Base-by-base conservation (phyloP, 2,113 vertebrate species). In the Ivindomyrus marchei region DNA sequence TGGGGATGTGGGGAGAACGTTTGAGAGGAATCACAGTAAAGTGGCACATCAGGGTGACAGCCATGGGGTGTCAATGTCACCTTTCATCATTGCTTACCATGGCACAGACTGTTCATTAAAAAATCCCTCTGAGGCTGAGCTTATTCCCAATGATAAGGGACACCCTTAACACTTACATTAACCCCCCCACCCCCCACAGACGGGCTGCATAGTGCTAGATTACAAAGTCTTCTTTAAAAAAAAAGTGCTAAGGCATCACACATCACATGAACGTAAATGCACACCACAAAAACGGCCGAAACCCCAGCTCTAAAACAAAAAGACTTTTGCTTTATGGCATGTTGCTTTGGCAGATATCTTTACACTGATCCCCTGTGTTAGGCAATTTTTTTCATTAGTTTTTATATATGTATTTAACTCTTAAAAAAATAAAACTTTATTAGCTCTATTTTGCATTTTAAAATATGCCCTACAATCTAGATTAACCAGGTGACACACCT, bases 401-500 rank as follows among this genome's bases (percentile, higher is more conserved):
- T 91, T 88, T 91, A 89, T 91, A 93, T 84, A 92, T 66, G 91
- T 74, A 93, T 91, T 86, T 86, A 92, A 90, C 86, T 92, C 90
- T 91, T 27, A 62, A 92, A 91, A 90, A 94, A 95, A 94, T 93
- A 93, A 93, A 93, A 92, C 89, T 56, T 52, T 87, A 91, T 90
- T 90, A 90, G 90, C 90, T 92, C 83, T 88, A 90, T 74, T 77
- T 91, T 90, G 70, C 93, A 90, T 93, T 89, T 93, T 86, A 93
- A 94, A 94, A 93, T 90, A 94, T 90, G 90, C 91, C 92, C 52
- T 91, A 89, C 58, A 87, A n/a, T 91, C 89, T 88, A 88, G 88
- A 90, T 90, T 91, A 84, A 42, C 91, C 80, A 90, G 91, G 90
- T 92, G 93, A 92, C 91, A 90, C 87, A 92, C 89, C 91, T 92